phyloP scores from a whole-genome alignment of 1,140 invertebrate species.

The Potamilus streckersoni region DNA sequence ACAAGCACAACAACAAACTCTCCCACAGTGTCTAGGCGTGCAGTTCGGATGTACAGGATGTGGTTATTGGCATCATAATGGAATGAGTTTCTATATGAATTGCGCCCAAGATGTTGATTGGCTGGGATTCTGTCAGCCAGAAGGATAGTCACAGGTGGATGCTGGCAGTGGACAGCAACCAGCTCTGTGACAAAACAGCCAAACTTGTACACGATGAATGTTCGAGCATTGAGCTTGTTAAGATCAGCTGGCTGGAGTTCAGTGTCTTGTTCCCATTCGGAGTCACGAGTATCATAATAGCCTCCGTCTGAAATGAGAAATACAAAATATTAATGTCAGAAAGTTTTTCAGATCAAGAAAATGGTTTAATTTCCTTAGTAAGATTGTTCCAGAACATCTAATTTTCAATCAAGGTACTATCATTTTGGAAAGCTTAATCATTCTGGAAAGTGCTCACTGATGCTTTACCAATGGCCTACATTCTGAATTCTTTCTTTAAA shows the following conservation, averaged over 20 bases:
- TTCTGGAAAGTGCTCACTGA: no score
- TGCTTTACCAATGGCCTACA: no score
- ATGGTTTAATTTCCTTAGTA: no score
- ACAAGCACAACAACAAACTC: conserved; percentile 61
- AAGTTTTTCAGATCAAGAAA: no score
- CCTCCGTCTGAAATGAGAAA: conserved; percentile 46
- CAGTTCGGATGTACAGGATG: conserved; percentile 58
- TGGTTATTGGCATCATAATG: conserved; percentile 63
- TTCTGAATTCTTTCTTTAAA: no score
- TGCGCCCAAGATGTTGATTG: conserved; percentile 51
- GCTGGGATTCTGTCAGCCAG: conserved; percentile 60
- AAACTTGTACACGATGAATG: conserved; percentile 65
- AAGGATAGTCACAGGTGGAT: conserved; percentile 58
- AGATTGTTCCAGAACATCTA: no score
- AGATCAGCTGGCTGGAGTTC: conserved; percentile 59
- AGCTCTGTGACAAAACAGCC: conserved; percentile 57
- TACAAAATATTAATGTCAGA: no score
- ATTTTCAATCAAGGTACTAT: no score
- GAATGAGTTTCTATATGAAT: conserved; percentile 64
- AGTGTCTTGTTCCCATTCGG: conserved; percentile 56
- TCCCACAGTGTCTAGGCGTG: conserved; percentile 58
- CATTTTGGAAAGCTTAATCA: no score
- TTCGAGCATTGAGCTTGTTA: conserved; percentile 57
- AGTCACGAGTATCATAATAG: conserved; percentile 54
- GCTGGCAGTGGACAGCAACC: conserved; percentile 51